Evolutionary conservation across 2,797 vertebrate genomes (phyloP).

Genomic region (Tiaroga cobitis): DNA sequence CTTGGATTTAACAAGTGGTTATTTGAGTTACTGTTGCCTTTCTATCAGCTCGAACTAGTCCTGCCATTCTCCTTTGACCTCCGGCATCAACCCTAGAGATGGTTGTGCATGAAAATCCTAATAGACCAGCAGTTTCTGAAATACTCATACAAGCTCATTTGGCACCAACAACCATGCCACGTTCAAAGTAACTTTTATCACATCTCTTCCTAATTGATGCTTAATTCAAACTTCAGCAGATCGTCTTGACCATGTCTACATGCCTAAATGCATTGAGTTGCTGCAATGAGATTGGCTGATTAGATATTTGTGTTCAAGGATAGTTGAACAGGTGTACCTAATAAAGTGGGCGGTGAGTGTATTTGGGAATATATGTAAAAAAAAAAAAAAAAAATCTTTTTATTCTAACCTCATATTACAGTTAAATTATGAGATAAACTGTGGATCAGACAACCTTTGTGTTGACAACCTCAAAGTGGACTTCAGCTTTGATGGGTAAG

Average conservation of each 20-base stretch:
- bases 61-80: not conserved
- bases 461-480: slow-evolving; percentile 67
- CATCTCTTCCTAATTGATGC: not conserved
- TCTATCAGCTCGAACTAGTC: not conserved
- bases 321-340: not conserved
- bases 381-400: no score
- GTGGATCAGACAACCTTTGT: slow-evolving; percentile 57
- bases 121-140: not conserved
- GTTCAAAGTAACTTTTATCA: not conserved
- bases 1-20: not conserved
- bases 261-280: not conserved
- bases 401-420: not conserved
- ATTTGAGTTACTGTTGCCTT: not conserved
- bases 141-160: no score
- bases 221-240: not conserved
- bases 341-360: not conserved
- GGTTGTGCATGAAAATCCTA: not conserved
- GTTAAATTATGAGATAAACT: slow-evolving; percentile 15
- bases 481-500: slow-evolving; percentile 67
- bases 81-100: not conserved
- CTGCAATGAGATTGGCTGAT: not conserved
- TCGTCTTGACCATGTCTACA: not conserved
- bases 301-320: not conserved
- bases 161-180: not conserved
- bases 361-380: not conserved